Base-by-base conservation (phyloP, 2,888 invertebrate species). In the Flabesymbios commensalis region DNA sequence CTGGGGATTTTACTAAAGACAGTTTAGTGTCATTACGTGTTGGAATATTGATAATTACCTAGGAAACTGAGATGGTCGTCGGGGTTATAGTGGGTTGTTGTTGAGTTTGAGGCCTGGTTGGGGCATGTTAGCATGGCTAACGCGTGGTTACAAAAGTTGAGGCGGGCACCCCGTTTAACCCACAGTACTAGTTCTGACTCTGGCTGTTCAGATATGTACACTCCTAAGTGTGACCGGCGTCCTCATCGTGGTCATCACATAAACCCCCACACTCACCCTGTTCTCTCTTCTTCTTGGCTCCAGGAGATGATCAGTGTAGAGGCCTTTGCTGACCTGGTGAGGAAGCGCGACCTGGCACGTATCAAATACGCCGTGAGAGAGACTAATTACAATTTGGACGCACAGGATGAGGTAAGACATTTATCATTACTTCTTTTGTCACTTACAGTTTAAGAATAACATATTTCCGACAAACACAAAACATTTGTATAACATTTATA, bases 241-340 rank as follows among this genome's bases (percentile, higher is more conserved):
- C 45, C 17, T 22, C 45, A 7, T 24, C 45, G 24, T 24, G 7
- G 14, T 7, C 24, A n/a, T 22, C 45, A 24, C 45, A n/a, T 17
- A 31, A 17, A 49, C 49, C 28, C 14, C 28, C 14, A 14, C 29
- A 17, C 45, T 45, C 24, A 45, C 45, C n/a, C 17, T 7, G 17
- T 10, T 22, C 45, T 45, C 45, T 22, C 45, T 14, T 45, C 45
- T 45, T 26, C 31, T 7, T 14, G 14, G 26, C 31, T 22, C 5
- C 68, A 68, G 68, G 64, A 58, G 29, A 69, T 69, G 69, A 64
- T 69, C 45, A 65, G 62, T 39, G 67, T 68, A 17, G 65, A 68
- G 31, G 57, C 61, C 39, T 68, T 69, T 48, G 52, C 65, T 19
- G 65, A 65, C 26, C 61, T 67, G 60, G 62, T 69, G 36, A 65